phyloP scores from a whole-genome alignment of 2,888 invertebrate genomes.

The Schizotus pectinicornis region DNA sequence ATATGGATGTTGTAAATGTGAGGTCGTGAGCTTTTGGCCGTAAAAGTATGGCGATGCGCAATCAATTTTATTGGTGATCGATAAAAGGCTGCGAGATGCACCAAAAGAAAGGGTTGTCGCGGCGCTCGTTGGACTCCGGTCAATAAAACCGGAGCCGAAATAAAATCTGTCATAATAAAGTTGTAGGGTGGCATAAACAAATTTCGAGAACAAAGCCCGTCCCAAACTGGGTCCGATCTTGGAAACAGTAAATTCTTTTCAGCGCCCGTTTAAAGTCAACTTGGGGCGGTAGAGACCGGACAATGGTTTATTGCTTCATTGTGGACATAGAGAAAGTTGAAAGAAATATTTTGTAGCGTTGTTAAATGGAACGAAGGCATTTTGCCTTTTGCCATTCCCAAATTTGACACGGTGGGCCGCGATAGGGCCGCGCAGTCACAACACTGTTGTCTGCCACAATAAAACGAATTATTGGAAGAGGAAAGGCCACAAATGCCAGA shows the following conservation, averaged over 20 bases:
- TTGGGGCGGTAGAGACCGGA: conserved; percentile 34
- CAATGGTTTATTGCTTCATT: conserved; percentile 41
- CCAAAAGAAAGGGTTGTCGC: conserved; percentile 6
- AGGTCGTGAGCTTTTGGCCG: too few relatives aligned
- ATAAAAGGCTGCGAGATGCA: neutral
- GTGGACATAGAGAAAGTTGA: conserved; percentile 40
- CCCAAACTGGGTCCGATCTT: conserved; percentile 34
- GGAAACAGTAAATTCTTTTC: conserved; percentile 43
- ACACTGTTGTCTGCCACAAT: conserved; percentile 22
- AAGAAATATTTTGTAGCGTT: conserved; percentile 37
- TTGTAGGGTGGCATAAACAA: conserved; percentile 40
- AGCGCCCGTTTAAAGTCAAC: conserved; percentile 37
- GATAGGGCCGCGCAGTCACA: conserved; percentile 25
- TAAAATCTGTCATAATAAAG: conserved; percentile 42
- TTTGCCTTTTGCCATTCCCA: conserved; percentile 15
- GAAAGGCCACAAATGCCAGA: too few relatives aligned
- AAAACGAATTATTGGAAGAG: conserved; percentile 15
- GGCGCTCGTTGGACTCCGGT: conserved; percentile 7
- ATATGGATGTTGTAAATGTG: too few relatives aligned
- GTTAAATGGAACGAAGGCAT: conserved; percentile 20
- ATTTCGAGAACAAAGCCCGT: conserved; percentile 39
- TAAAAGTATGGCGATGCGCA: neutral
- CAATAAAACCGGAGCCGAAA: conserved; percentile 34
- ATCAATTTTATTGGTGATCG: neutral
- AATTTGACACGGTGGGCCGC: conserved; percentile 25